Percentiles rank a stretch among this genome's conserved stretches.
Conservation (phyloP, 2,797 vertebrate species). For the Gallinago nigripennis region DNA sequence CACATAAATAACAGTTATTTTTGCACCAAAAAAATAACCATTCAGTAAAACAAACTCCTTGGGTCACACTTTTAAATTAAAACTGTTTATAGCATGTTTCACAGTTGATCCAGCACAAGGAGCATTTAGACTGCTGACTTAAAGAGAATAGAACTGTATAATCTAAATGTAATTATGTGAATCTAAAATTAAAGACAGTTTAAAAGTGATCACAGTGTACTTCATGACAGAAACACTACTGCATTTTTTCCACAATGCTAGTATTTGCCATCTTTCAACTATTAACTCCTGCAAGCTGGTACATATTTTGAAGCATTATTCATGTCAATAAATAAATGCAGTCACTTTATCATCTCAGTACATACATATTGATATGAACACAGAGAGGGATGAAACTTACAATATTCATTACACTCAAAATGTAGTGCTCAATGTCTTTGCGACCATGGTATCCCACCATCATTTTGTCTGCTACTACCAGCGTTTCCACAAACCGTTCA, state of each 20-base stretch:
- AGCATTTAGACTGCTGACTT: neutral
- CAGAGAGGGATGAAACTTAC: constrained; percentile 95
- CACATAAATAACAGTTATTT: neutral
- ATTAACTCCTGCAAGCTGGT: neutral
- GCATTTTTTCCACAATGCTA: neutral
- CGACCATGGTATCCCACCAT: constrained; percentile 99
- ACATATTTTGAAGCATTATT: neutral
- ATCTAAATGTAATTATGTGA: neutral
- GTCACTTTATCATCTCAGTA: neutral
- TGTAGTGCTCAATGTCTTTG: constrained; percentile 98
- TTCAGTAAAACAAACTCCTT: neutral
- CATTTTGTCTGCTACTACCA: constrained; percentile 99
- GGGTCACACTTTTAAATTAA: neutral
- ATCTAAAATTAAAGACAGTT: neutral
- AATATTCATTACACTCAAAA: constrained; percentile 99
- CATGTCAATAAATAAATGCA: neutral
- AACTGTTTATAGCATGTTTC: neutral
- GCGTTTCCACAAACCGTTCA: constrained; percentile 97
- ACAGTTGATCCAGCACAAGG: neutral
- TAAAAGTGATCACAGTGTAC: neutral
- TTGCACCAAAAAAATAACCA: neutral
- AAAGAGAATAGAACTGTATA: neutral
- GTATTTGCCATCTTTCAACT: neutral
- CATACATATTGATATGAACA: neutral
- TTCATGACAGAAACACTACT: neutral